A percentile compares a stretch with the other conserved stretches of the same genome.
Conservation (phyloP, 2,797 vertebrate species). For the Hippocampus kuda region DNA sequence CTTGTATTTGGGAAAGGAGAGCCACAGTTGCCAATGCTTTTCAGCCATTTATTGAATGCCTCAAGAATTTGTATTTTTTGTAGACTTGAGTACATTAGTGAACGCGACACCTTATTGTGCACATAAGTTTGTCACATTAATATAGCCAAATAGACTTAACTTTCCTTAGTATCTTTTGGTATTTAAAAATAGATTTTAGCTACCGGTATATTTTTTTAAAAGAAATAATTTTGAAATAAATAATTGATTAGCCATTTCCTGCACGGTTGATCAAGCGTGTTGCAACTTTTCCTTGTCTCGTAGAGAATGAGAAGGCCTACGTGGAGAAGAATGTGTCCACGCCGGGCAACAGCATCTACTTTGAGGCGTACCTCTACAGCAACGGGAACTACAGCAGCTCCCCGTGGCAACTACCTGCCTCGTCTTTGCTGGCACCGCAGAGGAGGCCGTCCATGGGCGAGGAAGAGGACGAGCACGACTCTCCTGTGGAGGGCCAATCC, state of each 20-base stretch:
- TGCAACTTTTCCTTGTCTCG: slow-evolving; percentile 2
- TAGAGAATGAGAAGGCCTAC: slow-evolving; percentile 90
- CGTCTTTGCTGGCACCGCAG: slow-evolving; percentile 76
- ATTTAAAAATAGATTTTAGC: no score
- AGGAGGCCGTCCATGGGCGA: slow-evolving; percentile 82
- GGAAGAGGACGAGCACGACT: slow-evolving; percentile 89
- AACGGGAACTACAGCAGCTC: slow-evolving; percentile 79
- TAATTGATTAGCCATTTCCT: not conserved
- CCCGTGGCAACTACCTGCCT: slow-evolving; percentile 82
- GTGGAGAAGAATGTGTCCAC: slow-evolving; percentile 97
- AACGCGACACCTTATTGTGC: no score
- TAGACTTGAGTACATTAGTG: no score
- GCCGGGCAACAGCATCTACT: slow-evolving; percentile 94
- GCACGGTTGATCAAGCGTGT: not conserved
- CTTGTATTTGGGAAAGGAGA: no score
- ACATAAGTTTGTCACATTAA: no score
- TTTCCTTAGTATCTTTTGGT: no score
- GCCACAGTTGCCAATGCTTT: no score
- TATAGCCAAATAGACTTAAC: no score
- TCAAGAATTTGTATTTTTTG: no score
- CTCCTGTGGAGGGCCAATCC: slow-evolving; percentile 81
- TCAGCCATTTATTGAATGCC: no score
- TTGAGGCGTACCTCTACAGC: slow-evolving; percentile 95
- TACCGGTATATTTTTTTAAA: no score
- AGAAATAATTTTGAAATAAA: not conserved